A percentile compares a stretch with the other conserved stretches of the same genome.
These are phyloP conservation scores for Nomada hirtipes DNA, from an alignment of 2,888 invertebrate species.

Conservation along the genomic window DNA sequence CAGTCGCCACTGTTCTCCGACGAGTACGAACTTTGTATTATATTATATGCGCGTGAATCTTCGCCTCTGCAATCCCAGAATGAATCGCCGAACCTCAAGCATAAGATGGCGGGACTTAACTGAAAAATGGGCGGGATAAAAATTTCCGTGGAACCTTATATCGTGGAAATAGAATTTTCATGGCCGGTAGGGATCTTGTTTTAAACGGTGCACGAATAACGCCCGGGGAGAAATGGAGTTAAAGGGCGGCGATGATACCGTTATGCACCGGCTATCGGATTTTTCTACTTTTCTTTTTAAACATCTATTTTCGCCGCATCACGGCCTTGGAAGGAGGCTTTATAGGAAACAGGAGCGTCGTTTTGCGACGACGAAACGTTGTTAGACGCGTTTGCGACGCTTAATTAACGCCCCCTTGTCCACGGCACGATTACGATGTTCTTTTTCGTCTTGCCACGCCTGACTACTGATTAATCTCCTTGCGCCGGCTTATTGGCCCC, in stretches of 20 bases:
- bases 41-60: conserved; percentile 3
- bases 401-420: conserved; percentile 44
- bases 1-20: conserved; percentile 17
- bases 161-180: conserved; percentile 12
- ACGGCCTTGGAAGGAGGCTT: conserved; percentile 45
- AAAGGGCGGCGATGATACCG: conserved; percentile 8
- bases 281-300: conserved; percentile 15
- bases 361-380: conserved; percentile 12
- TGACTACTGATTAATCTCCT: conserved; percentile 6
- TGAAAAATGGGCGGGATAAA: conserved; percentile 14
- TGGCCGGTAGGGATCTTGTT: conserved; percentile 7
- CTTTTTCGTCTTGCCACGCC: neutral
- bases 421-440: conserved; percentile 13
- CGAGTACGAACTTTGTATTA: conserved; percentile 3
- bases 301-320: conserved; percentile 46
- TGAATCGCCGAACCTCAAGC: conserved; percentile 7
- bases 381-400: conserved; percentile 22
- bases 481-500: neutral
- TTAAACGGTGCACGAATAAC: conserved; percentile 24
- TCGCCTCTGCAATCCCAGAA: neutral
- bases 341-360: neutral
- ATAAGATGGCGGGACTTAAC: neutral
- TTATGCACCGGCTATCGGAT: conserved; percentile 43
- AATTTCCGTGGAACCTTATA: conserved; percentile 5
- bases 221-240: conserved; percentile 22